A percentile compares a stretch with the other conserved stretches of the same genome.
These are phyloP conservation scores for Chaetogeoica ovagalla DNA, from an alignment of 2,888 invertebrate species.

Conservation along the genomic window DNA sequence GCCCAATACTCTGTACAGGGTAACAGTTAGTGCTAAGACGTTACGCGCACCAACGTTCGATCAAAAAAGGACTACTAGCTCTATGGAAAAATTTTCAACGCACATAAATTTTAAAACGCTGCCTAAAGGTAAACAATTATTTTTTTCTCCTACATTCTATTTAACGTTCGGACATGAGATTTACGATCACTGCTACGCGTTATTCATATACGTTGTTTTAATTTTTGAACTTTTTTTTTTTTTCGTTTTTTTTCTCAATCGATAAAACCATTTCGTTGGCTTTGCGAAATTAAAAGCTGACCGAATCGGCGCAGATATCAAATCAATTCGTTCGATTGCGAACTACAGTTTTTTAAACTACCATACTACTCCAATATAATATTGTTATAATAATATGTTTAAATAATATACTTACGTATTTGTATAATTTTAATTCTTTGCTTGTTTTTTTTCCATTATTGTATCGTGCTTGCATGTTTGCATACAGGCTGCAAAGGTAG, in stretches of 20 bases:
- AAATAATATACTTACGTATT: neutral
- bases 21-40: constrained; percentile 93
- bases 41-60: constrained; percentile 70
- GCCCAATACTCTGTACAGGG: constrained; percentile 94
- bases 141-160: constrained; percentile 18
- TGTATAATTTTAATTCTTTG: constrained; percentile 49
- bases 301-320: constrained; percentile 14
- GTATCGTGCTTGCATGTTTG: constrained; percentile 52
- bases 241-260: neutral
- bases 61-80: constrained; percentile 62
- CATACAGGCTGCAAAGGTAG: constrained; percentile 53
- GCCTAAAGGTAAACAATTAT: constrained; percentile 72
- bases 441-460: constrained; percentile 44
- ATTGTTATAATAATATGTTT: constrained; percentile 8
- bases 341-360: constrained; percentile 14
- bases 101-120: constrained; percentile 95
- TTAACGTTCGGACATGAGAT: constrained; percentile 26
- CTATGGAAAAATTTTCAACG: constrained; percentile 71
- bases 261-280: constrained; percentile 21
- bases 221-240: too few species aligned
- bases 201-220: constrained; percentile 22
- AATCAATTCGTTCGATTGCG: constrained; percentile 12
- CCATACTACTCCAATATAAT: constrained; percentile 28
- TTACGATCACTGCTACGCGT: constrained; percentile 24
- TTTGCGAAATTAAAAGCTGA: constrained; percentile 40